Base-by-base conservation (phyloP, 2,888 invertebrate genomes). In the Acheta domesticus region DNA sequence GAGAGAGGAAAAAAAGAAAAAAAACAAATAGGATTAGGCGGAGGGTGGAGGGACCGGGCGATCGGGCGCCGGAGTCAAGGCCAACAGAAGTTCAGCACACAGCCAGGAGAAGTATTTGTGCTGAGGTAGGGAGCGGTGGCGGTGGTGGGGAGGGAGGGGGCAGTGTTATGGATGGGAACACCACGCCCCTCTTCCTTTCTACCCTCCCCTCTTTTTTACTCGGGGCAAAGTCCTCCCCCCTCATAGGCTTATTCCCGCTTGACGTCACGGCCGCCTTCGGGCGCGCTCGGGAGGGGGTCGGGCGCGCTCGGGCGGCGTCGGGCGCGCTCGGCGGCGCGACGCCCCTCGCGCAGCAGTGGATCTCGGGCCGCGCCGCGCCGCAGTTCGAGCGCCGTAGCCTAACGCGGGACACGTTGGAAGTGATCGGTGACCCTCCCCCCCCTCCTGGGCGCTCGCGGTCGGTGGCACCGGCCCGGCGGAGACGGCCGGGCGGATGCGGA, bases 131-230 rank as follows among this genome's bases (percentile, higher is more conserved):
- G 23, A 16, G 23, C 11, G 11, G 21, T 11, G 36, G 12, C 48
- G 76, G 48, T 48, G 80, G 77, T 76, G 77, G 79, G 79, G 79
- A 78, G 78, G 75, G 78, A 62, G 77, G 78, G 78, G 80, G 78
- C 77, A 77, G 78, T 77, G 77, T 79, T 79, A 76, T 78, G 80
- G 79, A 79, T 23, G 80, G 74, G 49, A 79, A 75, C 76, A 80
- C 79, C 81, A 80, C 81, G 80, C 81, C 81, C 80, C 77, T 80
- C 79, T 21, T 80, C 81, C 80, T 79, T 81, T 80, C 78, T 80
- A 78, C 80, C 80, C 80, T 79, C 81, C 81, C 81, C 78, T 78
- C 79, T 77, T 77, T 50, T 78, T 20, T 73, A 36, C 48, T 50
- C 74, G 74, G 79, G 79, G 79, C 79, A 79, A 77, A 80, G 80